Base-by-base conservation (phyloP, 1,140 invertebrate species). In the Drosophila bifasciata region DNA sequence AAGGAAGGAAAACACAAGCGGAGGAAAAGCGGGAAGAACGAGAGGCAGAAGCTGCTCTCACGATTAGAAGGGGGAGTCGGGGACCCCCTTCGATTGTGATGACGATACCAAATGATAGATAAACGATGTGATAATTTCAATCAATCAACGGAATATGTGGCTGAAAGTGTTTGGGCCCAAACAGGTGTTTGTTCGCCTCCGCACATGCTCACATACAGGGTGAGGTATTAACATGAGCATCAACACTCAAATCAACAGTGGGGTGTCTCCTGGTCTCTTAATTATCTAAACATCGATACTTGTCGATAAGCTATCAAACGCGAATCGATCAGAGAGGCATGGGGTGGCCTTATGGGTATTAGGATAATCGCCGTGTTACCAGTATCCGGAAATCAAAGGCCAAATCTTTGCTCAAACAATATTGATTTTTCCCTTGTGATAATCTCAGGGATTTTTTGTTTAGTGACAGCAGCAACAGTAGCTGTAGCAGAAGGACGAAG, bases 391-490 rank as follows among this genome's bases (percentile, higher is more conserved):
- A 68, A 68, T 68, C 62, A 68, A 72, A 62, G 56, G 56, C 56
- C 39, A 53, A 63, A 46, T 64, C 51, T 40, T 41, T 32, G 36
- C 28, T 73, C 44, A 46, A 13, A 40, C 52, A 74, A 73, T 74
- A 73, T 55, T 73, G 67, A 72, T 72, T 72, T 72, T 71, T 72
- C 49, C 67, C 60, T 52, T 72, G 56, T 59, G 57, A 72, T 70
- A 61, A 61, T 45, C 50, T 36, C 57, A 56, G 5, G 16, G 40
- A 39, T 39, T 44, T 67, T 9, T 23, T n/a, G n/a, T n/a, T 52
- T 7, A 39, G 44, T 48, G 39, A 64, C 23, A 16, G 11, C 39
- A 15, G 51, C 28, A 39, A 5, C 49, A 17, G n/a, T 11, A 55
- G 48, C 28, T n/a, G n/a, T n/a, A 51, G 6, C 49, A 17, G 19